Evolutionary conservation across 2,888 invertebrate species (phyloP).

Genomic region (Drepana falcataria): DNA sequence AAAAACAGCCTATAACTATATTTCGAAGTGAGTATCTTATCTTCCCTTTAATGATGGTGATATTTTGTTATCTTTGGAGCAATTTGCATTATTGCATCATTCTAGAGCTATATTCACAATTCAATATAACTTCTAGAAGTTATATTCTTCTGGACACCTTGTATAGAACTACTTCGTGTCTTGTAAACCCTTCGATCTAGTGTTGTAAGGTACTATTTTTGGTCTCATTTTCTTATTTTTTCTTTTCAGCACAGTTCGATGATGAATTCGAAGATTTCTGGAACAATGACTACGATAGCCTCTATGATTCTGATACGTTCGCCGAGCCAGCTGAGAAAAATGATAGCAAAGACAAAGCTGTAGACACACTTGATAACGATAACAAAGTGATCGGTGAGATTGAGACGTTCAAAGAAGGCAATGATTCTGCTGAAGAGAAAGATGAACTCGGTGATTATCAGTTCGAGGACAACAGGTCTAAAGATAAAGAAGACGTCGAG

Average conservation of each 20-base stretch:
- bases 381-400: constrained; percentile 16
- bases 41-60: too few species aligned
- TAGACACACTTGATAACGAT: constrained; percentile 9
- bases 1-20: too few species aligned
- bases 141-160: too few species aligned
- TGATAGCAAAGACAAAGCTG: constrained; percentile 9
- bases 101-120: too few species aligned
- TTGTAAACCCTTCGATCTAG: too few species aligned
- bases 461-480: constrained; percentile 53
- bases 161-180: too few species aligned
- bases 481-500: constrained; percentile 11
- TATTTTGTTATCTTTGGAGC: too few species aligned
- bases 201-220: too few species aligned
- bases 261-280: constrained; percentile 11
- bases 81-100: too few species aligned
- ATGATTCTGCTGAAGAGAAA: constrained; percentile 11
- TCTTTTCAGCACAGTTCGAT: constrained; percentile 27
- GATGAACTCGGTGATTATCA: constrained; percentile 40
- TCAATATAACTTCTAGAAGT: too few species aligned
- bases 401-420: constrained; percentile 10
- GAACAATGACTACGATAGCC: constrained; percentile 16
- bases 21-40: too few species aligned
- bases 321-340: constrained; percentile 8
- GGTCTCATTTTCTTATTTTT: background rate
- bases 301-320: constrained; percentile 13